These are phyloP conservation scores for Lytechinus pictus DNA, from an alignment of 35 echinoderm and acorn worm genomes.

Conservation along the genomic window DNA sequence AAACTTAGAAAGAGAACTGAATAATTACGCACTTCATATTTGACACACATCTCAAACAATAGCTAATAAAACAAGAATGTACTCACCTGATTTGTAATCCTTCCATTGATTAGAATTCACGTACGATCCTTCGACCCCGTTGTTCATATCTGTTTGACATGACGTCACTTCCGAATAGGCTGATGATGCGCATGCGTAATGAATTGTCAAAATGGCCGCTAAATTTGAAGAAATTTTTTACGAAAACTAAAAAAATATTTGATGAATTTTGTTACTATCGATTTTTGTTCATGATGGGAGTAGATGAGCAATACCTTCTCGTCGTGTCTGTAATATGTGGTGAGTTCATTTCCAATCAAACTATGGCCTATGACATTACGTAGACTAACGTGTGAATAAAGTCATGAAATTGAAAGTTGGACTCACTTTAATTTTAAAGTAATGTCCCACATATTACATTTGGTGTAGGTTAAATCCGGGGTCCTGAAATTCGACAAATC, in stretches of 20 bases:
- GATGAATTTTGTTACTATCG: neutral
- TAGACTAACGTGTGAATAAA: no score
- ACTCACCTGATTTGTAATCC: conserved; percentile 24
- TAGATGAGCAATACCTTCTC: conserved; percentile 72
- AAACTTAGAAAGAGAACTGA: neutral
- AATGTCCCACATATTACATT: neutral
- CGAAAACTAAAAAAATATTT: neutral
- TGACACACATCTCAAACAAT: neutral
- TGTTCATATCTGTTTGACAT: conserved; percentile 41
- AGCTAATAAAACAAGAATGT: neutral
- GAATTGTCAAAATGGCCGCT: conserved; percentile 35
- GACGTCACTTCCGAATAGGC: conserved; percentile 37
- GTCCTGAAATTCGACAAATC: no score
- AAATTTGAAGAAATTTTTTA: conserved; percentile 49
- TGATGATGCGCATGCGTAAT: conserved; percentile 3
- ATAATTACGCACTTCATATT: neutral
- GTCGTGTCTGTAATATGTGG: conserved; percentile 78
- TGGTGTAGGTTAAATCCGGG: neutral
- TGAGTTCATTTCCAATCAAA: conserved; percentile 27
- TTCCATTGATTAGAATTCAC: conserved; percentile 44
- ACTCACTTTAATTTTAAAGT: neutral
- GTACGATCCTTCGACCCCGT: conserved; percentile 48
- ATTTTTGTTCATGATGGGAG: conserved; percentile 45
- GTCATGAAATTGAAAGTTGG: no score
- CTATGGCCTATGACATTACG: no score